These are phyloP conservation scores for Chironomus striatipennis DNA, from an alignment of 1,140 invertebrate species.

Conservation along the genomic window DNA sequence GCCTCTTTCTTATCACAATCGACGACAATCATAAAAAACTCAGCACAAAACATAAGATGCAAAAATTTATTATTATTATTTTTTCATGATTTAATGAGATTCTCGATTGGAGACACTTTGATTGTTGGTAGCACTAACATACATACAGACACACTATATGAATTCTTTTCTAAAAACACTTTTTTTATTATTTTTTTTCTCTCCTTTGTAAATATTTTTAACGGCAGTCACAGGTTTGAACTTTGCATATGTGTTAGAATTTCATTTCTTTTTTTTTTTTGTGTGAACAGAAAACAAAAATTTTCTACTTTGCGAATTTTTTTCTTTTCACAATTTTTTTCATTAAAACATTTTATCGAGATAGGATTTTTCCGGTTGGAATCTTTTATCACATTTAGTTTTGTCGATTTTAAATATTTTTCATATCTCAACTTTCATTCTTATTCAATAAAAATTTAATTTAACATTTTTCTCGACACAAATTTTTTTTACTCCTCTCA, in stretches of 20 bases:
- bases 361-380: no score
- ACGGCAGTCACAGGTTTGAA: slow-evolving; percentile 11
- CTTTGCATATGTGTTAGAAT: slow-evolving; percentile 13
- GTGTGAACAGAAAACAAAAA: background rate
- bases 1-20: background rate
- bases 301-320: background rate
- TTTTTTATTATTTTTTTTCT: background rate
- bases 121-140: background rate
- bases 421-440: background rate
- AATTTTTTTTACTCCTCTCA: background rate
- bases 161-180: background rate
- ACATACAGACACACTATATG: no score
- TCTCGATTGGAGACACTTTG: background rate
- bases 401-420: no score
- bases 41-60: slow-evolving; percentile 12
- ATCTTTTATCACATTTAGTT: no score
- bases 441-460: background rate
- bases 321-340: background rate
- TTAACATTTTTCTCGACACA: background rate
- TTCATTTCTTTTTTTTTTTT: background rate
- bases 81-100: slow-evolving; percentile 14
- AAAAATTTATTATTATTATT: background rate
- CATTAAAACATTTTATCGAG: background rate
- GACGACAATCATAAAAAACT: slow-evolving; percentile 1
- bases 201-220: background rate